Evolutionary conservation across 53 echinoderm and acorn worm genomes (phyloP).

Genomic region (Zoroaster sp.): DNA sequence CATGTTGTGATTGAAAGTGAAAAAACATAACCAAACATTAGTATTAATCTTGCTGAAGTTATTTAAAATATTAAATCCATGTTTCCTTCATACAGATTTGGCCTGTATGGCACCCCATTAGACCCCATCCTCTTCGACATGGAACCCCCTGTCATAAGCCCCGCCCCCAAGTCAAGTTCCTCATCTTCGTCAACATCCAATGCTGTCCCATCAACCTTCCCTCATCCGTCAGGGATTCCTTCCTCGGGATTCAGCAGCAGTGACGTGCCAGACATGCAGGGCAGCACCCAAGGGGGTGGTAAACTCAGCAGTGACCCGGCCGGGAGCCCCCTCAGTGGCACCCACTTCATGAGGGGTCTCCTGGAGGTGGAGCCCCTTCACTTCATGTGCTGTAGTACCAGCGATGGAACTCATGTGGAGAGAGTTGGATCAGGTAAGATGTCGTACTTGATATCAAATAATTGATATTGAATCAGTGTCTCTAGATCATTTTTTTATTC

Average conservation of each 20-base stretch:
- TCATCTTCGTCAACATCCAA: conserved; percentile 35
- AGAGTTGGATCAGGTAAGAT: conserved; percentile 72
- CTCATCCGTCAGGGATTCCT: background rate
- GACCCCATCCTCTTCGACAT: conserved; percentile 93
- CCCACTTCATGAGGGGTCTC: conserved; percentile 88
- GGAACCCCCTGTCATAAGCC: conserved; percentile 67
- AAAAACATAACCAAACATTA: too few relatives aligned
- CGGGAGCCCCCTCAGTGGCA: conserved; percentile 74
- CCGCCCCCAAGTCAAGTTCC: conserved; percentile 65
- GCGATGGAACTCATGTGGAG: conserved; percentile 90
- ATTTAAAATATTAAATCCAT: too few relatives aligned
- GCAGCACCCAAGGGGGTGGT: background rate
- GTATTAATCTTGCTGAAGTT: too few relatives aligned
- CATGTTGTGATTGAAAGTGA: too few relatives aligned
- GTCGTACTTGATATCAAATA: too few relatives aligned
- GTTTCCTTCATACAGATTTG: conserved; percentile 83
- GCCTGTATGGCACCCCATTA: conserved; percentile 92
- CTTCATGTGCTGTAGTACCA: conserved; percentile 92
- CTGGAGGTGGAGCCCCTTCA: conserved; percentile 98
- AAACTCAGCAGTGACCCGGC: conserved; percentile 61
- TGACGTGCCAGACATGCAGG: conserved; percentile 37
- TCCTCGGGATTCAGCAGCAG: conserved; percentile 1
- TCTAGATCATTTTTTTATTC: too few relatives aligned
- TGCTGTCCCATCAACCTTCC: conserved; percentile 1
- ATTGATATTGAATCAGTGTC: too few relatives aligned